Evolutionary conservation across 2,113 vertebrate genomes (phyloP).

Genomic region (Hepsetus odoe): DNA sequence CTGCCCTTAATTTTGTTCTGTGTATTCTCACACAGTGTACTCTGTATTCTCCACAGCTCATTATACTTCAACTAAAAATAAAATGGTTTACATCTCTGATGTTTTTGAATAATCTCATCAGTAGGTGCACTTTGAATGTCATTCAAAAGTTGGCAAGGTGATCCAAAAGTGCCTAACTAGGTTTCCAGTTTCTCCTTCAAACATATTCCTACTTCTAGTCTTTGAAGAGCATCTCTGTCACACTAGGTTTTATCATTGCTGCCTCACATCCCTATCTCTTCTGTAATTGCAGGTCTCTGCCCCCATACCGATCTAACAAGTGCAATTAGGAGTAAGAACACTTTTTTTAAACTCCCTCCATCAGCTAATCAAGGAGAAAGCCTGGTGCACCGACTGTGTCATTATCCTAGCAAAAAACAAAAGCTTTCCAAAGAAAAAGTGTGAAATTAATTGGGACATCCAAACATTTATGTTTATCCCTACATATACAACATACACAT

Average conservation of each 20-base stretch:
- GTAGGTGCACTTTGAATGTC: background rate
- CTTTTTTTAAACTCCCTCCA: background rate
- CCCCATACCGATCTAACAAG: conserved; percentile 22
- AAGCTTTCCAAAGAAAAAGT: conserved; percentile 24
- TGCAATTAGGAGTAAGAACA: conserved; percentile 25
- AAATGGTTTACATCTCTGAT: background rate
- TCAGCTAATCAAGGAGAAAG: conserved; percentile 21
- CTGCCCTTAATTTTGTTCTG: background rate
- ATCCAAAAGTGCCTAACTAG: background rate
- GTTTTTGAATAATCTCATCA: background rate
- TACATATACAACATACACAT: conserved; percentile 13
- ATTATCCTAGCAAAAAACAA: conserved; percentile 22
- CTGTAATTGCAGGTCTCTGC: conserved; percentile 10
- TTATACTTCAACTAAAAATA: background rate
- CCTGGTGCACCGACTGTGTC: conserved; percentile 1
- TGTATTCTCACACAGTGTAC: background rate
- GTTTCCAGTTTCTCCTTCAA: background rate
- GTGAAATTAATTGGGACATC: conserved; percentile 43
- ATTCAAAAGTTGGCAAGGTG: background rate
- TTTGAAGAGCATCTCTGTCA: conserved; percentile 13
- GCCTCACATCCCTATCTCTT: conserved; percentile 4
- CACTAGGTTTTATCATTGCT: background rate
- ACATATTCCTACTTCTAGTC: background rate
- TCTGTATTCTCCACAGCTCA: background rate
- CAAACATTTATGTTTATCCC: conserved; percentile 30